Evolutionary conservation across 1,140 invertebrate species (phyloP), one percentile per base, ranked within the genome.

Genomic region (Lasaia peninsularis): DNA sequence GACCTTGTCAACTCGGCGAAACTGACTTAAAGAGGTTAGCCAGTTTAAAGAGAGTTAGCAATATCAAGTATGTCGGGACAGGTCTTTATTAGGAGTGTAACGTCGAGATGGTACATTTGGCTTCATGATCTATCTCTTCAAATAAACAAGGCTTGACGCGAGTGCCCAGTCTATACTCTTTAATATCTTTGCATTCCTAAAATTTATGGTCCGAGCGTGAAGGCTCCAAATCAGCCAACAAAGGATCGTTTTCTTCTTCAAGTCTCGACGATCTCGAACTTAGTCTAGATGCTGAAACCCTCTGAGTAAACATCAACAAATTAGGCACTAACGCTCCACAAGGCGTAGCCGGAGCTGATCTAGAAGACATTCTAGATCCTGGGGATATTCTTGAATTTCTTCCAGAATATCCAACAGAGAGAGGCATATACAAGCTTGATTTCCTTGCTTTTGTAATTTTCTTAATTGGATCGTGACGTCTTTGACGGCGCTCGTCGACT

Each of bases 341-440:
- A 0, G 94, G 94, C 0, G 94, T 96, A 2, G 93, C 94, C 0
- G 94, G 94, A 0, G 94, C 94, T 0, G 94, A 95, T 14, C 93
- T 86, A 0, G 94, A 94, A 6, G 75, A 78, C 0, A 67, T 61
- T 8, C 76, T 66, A 20, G 71, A 56, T 2, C 77, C 75, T 0
- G 78, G 75, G 1, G 79, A 82, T 34, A 79, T 71, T 55, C 81
- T 65, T 1, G 75, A 73, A 21, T 57, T 70, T 50, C 78, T 73
- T 28, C 69, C 70, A 5, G 69, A 62, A 40, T 77, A 74, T 14
- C 79, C 77, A 18, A 75, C 65, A 10, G 86, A 85, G 53, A 91
- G 69, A 10, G 91, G 90, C 90, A 92, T 91, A 56, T 92, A 92
- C 73, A 92, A 75, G 69, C 91, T 92, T 73, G 91, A 91, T 69